Conservation (phyloP, 2,888 invertebrate genomes). For the Sycophila texana region DNA sequence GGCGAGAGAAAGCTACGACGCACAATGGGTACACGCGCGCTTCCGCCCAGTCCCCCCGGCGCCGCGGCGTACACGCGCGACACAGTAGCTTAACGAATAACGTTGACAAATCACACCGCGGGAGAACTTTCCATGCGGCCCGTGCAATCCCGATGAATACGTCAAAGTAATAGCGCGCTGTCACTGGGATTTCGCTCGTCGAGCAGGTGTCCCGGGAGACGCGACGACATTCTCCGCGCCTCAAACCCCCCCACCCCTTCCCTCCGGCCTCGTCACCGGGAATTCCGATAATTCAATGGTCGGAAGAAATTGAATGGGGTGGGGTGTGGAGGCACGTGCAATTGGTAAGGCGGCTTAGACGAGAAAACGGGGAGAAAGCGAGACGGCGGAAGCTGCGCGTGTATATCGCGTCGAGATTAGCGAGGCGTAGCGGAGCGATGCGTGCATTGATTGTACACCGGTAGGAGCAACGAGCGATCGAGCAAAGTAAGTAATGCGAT, state of each 20-base stretch:
- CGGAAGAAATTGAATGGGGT: slow-evolving; percentile 59
- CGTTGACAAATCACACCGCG: slow-evolving; percentile 37
- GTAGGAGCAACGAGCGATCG: slow-evolving; percentile 59
- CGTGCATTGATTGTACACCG: too few species aligned
- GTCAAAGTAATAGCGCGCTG: slow-evolving; percentile 56
- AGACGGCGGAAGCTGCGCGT: neutral
- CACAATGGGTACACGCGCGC: too few species aligned
- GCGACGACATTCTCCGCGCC: neutral
- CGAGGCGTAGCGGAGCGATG: too few species aligned
- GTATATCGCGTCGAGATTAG: too few species aligned
- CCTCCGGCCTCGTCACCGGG: slow-evolving; percentile 48
- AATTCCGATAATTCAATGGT: slow-evolving; percentile 64
- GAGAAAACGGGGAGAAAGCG: neutral
- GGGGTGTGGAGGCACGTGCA: neutral
- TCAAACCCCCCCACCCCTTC: neutral
- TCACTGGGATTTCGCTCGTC: slow-evolving; percentile 13
- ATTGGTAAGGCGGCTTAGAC: too few species aligned
- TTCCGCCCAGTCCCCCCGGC: too few species aligned
- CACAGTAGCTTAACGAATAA: neutral
- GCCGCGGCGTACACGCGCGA: too few species aligned
- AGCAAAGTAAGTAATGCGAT: too few species aligned
- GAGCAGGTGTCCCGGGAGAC: slow-evolving; percentile 38
- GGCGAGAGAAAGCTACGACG: neutral
- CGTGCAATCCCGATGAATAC: slow-evolving; percentile 46
- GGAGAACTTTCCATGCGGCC: neutral